Conservation (phyloP, 2,113 vertebrate genomes). For the Tenrec ecaudatus region DNA sequence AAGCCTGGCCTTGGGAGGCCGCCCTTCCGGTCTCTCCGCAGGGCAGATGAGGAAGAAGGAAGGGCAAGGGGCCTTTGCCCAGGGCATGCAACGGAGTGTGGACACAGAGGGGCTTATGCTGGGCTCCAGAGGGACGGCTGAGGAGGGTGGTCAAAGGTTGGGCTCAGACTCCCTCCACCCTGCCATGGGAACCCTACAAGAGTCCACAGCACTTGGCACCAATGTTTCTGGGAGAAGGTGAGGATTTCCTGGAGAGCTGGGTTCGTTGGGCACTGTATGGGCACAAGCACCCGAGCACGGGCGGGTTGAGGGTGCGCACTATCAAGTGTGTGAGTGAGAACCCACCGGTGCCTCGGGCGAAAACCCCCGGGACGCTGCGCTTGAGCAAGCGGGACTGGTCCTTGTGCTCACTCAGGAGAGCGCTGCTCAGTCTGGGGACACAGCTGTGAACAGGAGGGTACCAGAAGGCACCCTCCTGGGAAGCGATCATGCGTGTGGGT, state of each 20-base stretch:
- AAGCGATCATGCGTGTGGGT: rapidly evolving
- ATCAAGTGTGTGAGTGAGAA: neutral
- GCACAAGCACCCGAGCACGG: too few relatives aligned
- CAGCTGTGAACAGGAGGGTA: too few relatives aligned
- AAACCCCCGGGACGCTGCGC: neutral
- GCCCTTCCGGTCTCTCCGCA: neutral
- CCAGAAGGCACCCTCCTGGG: rapidly evolving
- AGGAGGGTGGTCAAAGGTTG: neutral
- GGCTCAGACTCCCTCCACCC: neutral
- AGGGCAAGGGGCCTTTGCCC: neutral
- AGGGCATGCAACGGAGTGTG: neutral
- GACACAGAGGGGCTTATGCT: neutral
- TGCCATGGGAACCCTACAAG: rapidly evolving
- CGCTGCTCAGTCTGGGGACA: too few relatives aligned
- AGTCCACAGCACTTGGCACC: neutral
- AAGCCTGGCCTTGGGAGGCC: neutral
- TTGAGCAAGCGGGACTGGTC: neutral
- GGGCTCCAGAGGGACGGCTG: neutral
- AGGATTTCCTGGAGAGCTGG: neutral
- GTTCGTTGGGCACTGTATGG: neutral
- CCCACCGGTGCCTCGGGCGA: rapidly evolving
- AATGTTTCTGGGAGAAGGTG: neutral
- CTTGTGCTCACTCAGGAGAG: neutral
- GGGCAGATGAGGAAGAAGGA: neutral
- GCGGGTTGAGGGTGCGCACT: too few relatives aligned